Evolutionary conservation across 2,888 invertebrate genomes (phyloP).

Genomic region (Pheosia gnoma): DNA sequence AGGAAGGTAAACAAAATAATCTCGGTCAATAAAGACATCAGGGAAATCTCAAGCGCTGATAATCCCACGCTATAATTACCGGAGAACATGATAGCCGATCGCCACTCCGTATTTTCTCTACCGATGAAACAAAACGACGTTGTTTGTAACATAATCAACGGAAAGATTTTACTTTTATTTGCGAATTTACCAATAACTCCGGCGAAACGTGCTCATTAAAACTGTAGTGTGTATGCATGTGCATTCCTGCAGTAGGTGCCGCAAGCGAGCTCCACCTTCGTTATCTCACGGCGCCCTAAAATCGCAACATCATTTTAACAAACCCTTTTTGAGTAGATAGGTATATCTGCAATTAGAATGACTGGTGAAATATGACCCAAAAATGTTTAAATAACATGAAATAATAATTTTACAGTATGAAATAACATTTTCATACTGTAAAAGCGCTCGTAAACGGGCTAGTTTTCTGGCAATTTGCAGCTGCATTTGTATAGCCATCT

Average conservation of each 20-base stretch:
- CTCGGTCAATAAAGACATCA: slow-evolving; percentile 69
- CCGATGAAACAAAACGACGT: slow-evolving; percentile 45
- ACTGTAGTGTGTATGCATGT: slow-evolving; percentile 1
- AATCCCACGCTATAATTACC: slow-evolving; percentile 68
- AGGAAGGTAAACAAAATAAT: slow-evolving; percentile 47
- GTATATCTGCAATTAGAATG: too few species aligned
- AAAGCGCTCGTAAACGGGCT: too few species aligned
- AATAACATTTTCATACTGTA: too few species aligned
- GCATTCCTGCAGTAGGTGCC: not conserved
- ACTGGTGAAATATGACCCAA: too few species aligned
- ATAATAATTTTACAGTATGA: too few species aligned
- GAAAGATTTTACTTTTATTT: slow-evolving; percentile 43
- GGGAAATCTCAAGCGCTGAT: slow-evolving; percentile 65
- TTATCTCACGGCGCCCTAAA: too few species aligned
- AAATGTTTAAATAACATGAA: too few species aligned
- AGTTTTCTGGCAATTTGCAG: too few species aligned
- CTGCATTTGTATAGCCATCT: too few species aligned
- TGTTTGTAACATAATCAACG: slow-evolving; percentile 55
- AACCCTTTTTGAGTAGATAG: too few species aligned
- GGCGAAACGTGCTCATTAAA: slow-evolving; percentile 59
- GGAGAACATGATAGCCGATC: slow-evolving; percentile 57
- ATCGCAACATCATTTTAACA: too few species aligned
- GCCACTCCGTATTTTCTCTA: slow-evolving; percentile 50
- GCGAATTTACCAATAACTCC: slow-evolving; percentile 21
- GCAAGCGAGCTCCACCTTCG: not conserved